Conservation (phyloP, 1,140 invertebrate species). For the Sweltsa coloradensis region DNA sequence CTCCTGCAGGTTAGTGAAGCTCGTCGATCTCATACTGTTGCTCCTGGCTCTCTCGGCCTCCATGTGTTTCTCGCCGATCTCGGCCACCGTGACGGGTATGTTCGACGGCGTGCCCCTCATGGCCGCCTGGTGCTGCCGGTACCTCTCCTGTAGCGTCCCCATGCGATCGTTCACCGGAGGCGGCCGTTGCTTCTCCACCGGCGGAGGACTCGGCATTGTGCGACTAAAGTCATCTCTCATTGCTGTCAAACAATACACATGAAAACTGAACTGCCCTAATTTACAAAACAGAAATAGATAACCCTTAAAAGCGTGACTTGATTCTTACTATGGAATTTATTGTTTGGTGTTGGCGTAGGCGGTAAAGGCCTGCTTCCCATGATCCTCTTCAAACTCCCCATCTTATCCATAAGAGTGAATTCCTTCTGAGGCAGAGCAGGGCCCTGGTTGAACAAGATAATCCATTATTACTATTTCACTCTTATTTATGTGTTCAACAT, state of each 20-base stretch:
- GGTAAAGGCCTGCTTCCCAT: slow-evolving; percentile 36
- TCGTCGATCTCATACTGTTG: background rate
- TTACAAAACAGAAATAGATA: background rate
- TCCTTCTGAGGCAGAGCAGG: slow-evolving; percentile 24
- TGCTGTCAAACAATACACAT: background rate
- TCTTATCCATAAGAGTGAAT: slow-evolving; percentile 28
- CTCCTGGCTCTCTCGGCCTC: slow-evolving; percentile 1
- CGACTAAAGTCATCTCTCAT: slow-evolving; percentile 1
- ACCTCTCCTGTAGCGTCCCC: slow-evolving; percentile 41
- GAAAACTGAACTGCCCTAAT: background rate
- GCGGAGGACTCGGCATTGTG: background rate
- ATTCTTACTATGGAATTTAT: slow-evolving; percentile 10
- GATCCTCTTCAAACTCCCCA: slow-evolving; percentile 34
- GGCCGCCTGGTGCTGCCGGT: slow-evolving; percentile 46
- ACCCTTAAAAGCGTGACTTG: too few relatives aligned
- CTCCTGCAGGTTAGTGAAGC: background rate
- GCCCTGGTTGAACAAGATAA: slow-evolving; percentile 10
- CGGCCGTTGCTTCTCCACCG: background rate
- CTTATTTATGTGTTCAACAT: too few relatives aligned
- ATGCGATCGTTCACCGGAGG: slow-evolving; percentile 6
- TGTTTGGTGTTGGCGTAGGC: slow-evolving; percentile 24
- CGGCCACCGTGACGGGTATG: slow-evolving; percentile 19
- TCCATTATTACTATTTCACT: too few relatives aligned
- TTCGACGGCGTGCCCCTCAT: slow-evolving; percentile 27
- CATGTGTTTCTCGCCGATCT: slow-evolving; percentile 12